Evolutionary conservation across 2,797 vertebrate species (phyloP).

Genomic region (Gouania willdenowi): DNA sequence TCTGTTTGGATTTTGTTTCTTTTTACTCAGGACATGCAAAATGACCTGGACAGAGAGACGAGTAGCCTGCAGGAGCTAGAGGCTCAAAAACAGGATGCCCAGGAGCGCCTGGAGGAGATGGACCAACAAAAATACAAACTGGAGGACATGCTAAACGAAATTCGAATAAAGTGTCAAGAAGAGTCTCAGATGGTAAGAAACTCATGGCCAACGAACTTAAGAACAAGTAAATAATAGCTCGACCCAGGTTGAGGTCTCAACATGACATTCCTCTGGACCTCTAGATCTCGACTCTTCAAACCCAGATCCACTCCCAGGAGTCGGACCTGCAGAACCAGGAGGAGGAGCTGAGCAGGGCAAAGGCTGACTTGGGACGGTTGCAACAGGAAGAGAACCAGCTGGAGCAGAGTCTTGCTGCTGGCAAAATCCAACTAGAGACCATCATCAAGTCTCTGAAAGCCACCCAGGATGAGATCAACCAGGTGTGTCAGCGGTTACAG

Average conservation of each 20-base stretch:
- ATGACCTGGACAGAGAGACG: constrained; percentile 89
- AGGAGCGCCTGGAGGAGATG: constrained; percentile 95
- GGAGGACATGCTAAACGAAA: constrained; percentile 92
- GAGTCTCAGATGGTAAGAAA: constrained; percentile 96
- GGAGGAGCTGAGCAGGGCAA: constrained; percentile 88
- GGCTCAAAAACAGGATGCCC: constrained; percentile 93
- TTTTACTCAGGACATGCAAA: constrained; percentile 88
- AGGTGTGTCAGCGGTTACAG: no score
- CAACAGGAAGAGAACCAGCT: constrained; percentile 93
- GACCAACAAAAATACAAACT: constrained; percentile 96
- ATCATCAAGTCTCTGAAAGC: constrained; percentile 96
- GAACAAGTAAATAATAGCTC: no score
- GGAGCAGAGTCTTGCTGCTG: constrained; percentile 93
- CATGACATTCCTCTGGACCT: constrained; percentile 10
- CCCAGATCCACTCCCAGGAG: constrained; percentile 93
- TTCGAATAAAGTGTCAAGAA: constrained; percentile 91
- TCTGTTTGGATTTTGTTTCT: not conserved
- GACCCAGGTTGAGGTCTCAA: not conserved
- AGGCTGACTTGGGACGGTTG: constrained; percentile 84
- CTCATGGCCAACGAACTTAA: no score
- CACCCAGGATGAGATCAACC: constrained; percentile 96
- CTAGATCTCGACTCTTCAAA: constrained; percentile 91
- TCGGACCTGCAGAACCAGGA: constrained; percentile 90
- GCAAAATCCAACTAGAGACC: constrained; percentile 91
- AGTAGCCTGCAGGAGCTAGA: constrained; percentile 90